Evolutionary conservation across 2,888 invertebrate genomes (phyloP), one percentile per base, ranked within the genome.

Genomic region (Polia nebulosa): DNA sequence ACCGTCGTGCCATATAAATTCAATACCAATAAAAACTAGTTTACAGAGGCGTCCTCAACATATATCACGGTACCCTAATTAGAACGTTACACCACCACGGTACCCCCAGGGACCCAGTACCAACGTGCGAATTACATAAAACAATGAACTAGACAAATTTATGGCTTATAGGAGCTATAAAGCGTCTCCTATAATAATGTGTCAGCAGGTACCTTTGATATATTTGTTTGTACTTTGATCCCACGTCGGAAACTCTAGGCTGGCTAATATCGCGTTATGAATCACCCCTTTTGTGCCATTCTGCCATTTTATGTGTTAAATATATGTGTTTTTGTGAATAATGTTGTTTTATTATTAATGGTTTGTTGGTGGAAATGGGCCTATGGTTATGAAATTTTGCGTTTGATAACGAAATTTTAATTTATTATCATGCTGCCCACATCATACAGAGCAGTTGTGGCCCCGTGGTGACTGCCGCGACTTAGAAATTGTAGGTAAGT

Each of bases 221-320:
- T 78, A 84, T 83, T 70, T 82, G 77, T 83, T 80, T 75, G 81
- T 65, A 72, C 81, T 82, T 70, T 82, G 84, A 84, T 84, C 81
- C 74, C 70, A 44, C 34, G 72, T 79, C 66, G 81, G 79, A 75
- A 79, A 73, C 72, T 72, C 61, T 44, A 49, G 63, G 65, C 17
- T 17, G 15, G 51, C 51, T 52, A n/a, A 47, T 66, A 72, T 62
- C 58, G 44, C 6, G 34, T 62, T 63, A 80, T 74, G 72, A 44
- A 80, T 65, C 32, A 62, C 62, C 72, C 59, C 78, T 57, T 81
- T 81, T 83, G 71, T 80, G 78, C 67, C 58, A 60, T 70, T 70
- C 61, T 57, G 25, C 63, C 71, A 61, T 60, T 74, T 59, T 65
- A 44, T 49, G 27, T 60, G 61, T 69, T 70, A 68, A 77, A 72